Conservation (phyloP, 64 coral and sea anemone genomes). For the Trachythela sp. region DNA sequence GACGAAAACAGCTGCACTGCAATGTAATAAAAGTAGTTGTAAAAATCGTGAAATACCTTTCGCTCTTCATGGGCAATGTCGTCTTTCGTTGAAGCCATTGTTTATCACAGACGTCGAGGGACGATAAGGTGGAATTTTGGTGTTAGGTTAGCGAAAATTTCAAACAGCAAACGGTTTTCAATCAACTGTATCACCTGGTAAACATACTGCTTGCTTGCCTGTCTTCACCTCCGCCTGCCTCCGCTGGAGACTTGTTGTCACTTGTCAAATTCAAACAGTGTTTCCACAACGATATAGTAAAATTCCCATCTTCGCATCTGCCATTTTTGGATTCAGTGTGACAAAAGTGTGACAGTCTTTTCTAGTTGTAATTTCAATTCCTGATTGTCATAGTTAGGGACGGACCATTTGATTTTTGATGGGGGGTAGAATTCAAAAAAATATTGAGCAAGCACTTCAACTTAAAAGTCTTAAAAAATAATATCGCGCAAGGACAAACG, state of each 20-base stretch:
- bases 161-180: neutral
- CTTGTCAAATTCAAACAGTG: neutral
- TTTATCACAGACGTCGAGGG: neutral
- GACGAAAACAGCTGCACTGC: neutral
- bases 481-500: no score
- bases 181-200: neutral
- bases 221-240: neutral
- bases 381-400: no score
- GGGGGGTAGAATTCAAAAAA: no score
- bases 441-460: no score
- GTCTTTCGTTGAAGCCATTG: neutral
- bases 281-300: neutral
- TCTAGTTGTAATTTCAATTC: no score
- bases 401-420: no score
- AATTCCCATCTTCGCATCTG: neutral
- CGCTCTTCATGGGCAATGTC: conserved; percentile 2
- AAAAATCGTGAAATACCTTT: neutral
- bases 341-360: no score
- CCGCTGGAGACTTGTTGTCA: neutral
- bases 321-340: no score
- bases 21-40: neutral
- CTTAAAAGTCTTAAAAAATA: no score
- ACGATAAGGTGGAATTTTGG: neutral
- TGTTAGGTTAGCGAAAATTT: neutral
- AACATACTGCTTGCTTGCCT: conserved; percentile 4